A percentile compares a stretch with the other conserved stretches of the same genome.
Evolutionary conservation across 2,888 invertebrate species (phyloP).

Genomic region (Sycophila texana): DNA sequence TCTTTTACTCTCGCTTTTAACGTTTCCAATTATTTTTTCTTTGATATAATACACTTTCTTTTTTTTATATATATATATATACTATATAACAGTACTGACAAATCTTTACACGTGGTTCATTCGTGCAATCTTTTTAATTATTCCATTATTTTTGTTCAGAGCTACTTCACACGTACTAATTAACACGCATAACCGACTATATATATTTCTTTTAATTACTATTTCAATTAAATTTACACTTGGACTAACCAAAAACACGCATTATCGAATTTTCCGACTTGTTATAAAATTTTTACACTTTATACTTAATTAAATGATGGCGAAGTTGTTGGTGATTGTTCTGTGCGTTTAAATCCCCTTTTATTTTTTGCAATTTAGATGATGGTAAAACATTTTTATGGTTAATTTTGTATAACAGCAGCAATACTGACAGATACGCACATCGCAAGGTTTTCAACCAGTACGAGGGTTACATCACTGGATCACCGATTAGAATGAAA

Average conservation of each 20-base stretch:
- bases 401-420: no score
- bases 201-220: neutral
- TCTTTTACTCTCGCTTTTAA: constrained; percentile 26
- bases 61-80: neutral
- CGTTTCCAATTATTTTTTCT: neutral
- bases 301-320: constrained; percentile 39
- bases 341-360: no score
- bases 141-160: neutral
- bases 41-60: no score
- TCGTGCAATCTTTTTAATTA: constrained; percentile 16
- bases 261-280: constrained; percentile 43
- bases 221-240: constrained; percentile 16
- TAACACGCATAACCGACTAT: constrained; percentile 37
- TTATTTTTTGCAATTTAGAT: no score
- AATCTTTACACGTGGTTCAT: constrained; percentile 2
- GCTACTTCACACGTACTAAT: constrained; percentile 25
- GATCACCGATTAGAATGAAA: no score
- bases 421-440: no score
- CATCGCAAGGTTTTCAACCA: no score
- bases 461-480: no score
- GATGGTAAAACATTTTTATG: no score
- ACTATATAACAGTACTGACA: neutral
- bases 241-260: constrained; percentile 43
- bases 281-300: constrained; percentile 32
- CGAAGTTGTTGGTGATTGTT: neutral